Percentiles rank a stretch among this genome's conserved stretches.
These are phyloP conservation scores for Hepsetus odoe DNA, from an alignment of 2,113 vertebrate species.

Conservation along the genomic window DNA sequence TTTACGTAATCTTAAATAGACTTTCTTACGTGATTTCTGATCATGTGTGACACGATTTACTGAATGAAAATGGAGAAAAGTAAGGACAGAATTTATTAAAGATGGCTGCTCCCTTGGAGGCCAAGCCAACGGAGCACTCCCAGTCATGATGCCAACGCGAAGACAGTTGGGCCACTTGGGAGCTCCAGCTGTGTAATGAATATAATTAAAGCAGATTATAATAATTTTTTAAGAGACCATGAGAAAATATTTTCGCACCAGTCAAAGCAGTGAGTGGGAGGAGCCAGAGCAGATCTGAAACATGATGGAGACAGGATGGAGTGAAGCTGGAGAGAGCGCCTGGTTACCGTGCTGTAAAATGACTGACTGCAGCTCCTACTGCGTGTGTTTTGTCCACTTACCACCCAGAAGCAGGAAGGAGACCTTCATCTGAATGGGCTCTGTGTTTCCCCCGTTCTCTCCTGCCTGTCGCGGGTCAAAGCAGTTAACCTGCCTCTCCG, in stretches of 20 bases:
- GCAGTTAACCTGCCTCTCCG: conserved; percentile 41
- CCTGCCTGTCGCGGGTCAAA: conserved; percentile 32
- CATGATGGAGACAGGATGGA: not conserved
- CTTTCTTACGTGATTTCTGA: not conserved
- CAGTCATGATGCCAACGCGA: too few species aligned
- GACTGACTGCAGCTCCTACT: not conserved
- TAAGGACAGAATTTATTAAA: not conserved
- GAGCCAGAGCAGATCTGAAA: not conserved
- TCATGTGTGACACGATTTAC: not conserved
- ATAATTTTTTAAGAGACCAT: too few species aligned
- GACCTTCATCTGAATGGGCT: conserved; percentile 37
- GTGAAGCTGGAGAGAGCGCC: too few species aligned
- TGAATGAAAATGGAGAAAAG: not conserved
- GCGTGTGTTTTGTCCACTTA: not conserved
- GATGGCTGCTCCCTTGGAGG: not conserved
- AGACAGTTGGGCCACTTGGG: too few species aligned
- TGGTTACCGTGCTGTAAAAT: not conserved
- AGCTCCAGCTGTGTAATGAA: too few species aligned
- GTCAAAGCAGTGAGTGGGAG: not conserved
- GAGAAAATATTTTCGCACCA: too few species aligned
- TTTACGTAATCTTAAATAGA: not conserved
- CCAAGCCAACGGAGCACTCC: too few species aligned
- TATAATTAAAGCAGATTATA: too few species aligned
- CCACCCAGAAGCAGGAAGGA: not conserved
- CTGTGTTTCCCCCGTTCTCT: conserved; percentile 10